These are phyloP conservation scores for Melanogrammus aeglefinus DNA, from an alignment of 2,797 vertebrate genomes.

Conservation along the genomic window DNA sequence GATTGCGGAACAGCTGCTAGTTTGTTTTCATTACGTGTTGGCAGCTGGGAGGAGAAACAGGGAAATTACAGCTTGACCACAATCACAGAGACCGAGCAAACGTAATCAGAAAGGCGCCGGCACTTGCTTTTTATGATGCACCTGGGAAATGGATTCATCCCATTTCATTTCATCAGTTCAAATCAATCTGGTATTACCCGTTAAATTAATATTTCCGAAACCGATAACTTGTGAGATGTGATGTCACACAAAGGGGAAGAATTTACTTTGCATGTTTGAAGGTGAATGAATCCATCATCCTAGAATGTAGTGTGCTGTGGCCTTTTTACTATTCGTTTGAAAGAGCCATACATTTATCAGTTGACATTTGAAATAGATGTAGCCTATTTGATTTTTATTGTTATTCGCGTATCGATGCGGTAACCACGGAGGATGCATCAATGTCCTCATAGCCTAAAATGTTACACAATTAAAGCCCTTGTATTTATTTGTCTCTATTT, in stretches of 20 bases:
- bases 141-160: slow-evolving; percentile 61
- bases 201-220: slow-evolving; percentile 48
- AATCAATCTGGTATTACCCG: not conserved
- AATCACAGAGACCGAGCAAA: slow-evolving; percentile 53
- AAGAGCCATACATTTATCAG: not conserved
- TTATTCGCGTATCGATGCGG: not conserved
- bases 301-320: not conserved
- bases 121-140: slow-evolving; percentile 59
- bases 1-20: slow-evolving; percentile 49
- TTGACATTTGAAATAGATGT: not conserved
- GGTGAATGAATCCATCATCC: not conserved
- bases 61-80: slow-evolving; percentile 59
- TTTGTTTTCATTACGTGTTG: slow-evolving; percentile 51
- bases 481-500: not conserved
- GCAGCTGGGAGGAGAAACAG: slow-evolving; percentile 20
- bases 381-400: not conserved
- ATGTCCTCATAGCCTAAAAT: not conserved
- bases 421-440: not conserved
- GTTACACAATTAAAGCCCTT: not conserved
- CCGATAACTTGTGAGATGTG: slow-evolving; percentile 34
- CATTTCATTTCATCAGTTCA: slow-evolving; percentile 39
- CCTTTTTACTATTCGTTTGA: not conserved
- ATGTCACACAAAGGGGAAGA: slow-evolving; percentile 42
- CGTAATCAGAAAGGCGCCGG: slow-evolving; percentile 46
- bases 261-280: slow-evolving; percentile 35